phyloP scores from a whole-genome alignment of 1,140 invertebrate genomes.

The Aphis gossypii region DNA sequence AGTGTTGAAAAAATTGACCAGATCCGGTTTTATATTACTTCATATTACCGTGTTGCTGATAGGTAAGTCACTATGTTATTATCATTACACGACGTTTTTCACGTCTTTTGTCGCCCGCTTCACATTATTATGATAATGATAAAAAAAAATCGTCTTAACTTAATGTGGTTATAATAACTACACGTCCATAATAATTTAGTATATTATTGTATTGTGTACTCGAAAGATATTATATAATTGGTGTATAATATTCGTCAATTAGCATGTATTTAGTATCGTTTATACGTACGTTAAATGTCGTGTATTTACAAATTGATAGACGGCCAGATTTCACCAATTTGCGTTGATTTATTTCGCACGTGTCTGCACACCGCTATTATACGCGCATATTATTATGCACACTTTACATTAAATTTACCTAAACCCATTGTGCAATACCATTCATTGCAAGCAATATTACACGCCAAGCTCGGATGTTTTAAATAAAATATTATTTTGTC shows the following conservation, averaged over 20 bases:
- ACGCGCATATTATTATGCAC: not conserved
- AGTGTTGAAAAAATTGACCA: constrained; percentile 56
- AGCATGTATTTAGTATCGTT: not conserved
- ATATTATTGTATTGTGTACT: not conserved
- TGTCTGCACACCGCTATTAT: not conserved
- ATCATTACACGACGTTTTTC: not conserved
- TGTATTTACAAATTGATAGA: not conserved
- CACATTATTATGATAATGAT: no score
- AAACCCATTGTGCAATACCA: not conserved
- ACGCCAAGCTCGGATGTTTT: not conserved
- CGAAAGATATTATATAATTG: no score
- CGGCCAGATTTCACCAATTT: not conserved
- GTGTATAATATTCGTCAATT: not conserved
- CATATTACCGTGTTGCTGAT: constrained; percentile 7
- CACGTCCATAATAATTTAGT: not conserved
- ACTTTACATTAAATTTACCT: not conserved
- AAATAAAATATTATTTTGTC: not conserved
- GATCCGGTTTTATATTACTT: constrained; percentile 55
- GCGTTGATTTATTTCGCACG: not conserved
- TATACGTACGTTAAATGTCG: not conserved
- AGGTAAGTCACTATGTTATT: constrained; percentile 29
- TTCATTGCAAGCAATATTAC: no score
- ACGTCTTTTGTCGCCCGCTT: not conserved
- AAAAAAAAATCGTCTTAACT: not conserved
- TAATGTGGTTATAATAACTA: not conserved